These are phyloP conservation scores for Esox masquinongy DNA, from an alignment of 2,797 vertebrate genomes.

Conservation along the genomic window DNA sequence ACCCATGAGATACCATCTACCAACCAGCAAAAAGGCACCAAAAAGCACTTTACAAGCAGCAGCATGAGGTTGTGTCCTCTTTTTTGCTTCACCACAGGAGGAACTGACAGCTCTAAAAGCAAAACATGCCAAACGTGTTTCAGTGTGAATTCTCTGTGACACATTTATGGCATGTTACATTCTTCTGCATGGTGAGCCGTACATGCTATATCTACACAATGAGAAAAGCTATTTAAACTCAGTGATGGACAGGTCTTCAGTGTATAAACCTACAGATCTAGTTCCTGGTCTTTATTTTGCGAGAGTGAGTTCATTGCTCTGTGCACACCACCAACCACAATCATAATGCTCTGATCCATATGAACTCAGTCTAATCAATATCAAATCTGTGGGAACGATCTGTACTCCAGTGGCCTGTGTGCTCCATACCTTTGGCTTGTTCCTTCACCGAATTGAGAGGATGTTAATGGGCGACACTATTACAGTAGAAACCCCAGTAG, in stretches of 20 bases:
- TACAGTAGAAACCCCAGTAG: too few species aligned
- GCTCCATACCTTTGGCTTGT: too few species aligned
- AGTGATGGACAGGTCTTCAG: too few species aligned
- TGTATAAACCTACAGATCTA: too few species aligned
- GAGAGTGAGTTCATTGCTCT: not conserved
- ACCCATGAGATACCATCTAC: not conserved
- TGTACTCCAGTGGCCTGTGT: too few species aligned
- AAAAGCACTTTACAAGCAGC: slow-evolving; percentile 22
- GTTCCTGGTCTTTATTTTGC: too few species aligned
- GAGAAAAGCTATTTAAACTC: not conserved
- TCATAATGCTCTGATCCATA: too few species aligned
- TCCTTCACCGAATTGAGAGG: too few species aligned
- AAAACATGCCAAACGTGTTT: slow-evolving; percentile 1
- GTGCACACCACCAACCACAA: not conserved
- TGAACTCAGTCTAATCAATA: too few species aligned
- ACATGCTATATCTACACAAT: not conserved
- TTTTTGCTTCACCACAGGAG: slow-evolving; percentile 1
- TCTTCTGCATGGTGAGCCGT: not conserved
- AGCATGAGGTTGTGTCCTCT: slow-evolving; percentile 14
- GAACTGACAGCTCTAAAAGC: slow-evolving; percentile 12
- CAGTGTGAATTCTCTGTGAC: not conserved
- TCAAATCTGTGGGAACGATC: too few species aligned
- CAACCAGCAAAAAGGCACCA: not conserved
- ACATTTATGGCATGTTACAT: not conserved
- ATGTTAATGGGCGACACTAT: too few species aligned